phyloP scores from a whole-genome alignment of 2,797 vertebrate species.

The Zenarchopterus dispar region DNA sequence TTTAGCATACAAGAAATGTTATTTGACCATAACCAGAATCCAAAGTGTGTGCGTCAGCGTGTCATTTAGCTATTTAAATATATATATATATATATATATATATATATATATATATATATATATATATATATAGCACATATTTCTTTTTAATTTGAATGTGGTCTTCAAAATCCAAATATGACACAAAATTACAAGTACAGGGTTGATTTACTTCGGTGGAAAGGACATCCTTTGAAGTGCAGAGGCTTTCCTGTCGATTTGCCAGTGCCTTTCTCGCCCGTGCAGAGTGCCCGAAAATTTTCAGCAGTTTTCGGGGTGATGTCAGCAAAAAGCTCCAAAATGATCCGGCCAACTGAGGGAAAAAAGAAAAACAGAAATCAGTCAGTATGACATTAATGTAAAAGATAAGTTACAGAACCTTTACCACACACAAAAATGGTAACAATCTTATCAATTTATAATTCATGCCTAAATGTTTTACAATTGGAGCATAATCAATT shows the following conservation, averaged over 20 bases:
- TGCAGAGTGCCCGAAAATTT: conserved; percentile 95
- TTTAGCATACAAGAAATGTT: too few species aligned
- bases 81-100: too few species aligned
- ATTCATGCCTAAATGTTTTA: too few species aligned
- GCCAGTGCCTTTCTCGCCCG: conserved; percentile 93
- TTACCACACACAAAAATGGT: too few species aligned
- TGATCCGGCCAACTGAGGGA: conserved; percentile 88
- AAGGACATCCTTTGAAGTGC: conserved; percentile 96
- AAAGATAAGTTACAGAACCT: too few species aligned
- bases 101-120: too few species aligned
- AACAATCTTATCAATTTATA: too few species aligned
- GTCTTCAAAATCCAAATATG: conserved; percentile 1
- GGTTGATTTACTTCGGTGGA: conserved; percentile 90
- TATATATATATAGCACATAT: too few species aligned
- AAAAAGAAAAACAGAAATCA: background rate
- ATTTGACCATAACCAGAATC: too few species aligned
- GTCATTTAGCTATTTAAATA: too few species aligned
- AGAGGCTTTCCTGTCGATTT: conserved; percentile 90
- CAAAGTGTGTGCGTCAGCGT: too few species aligned
- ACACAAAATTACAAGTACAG: background rate
- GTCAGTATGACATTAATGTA: background rate
- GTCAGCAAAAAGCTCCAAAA: conserved; percentile 94
- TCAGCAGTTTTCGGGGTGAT: conserved; percentile 94
- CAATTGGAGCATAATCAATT: too few species aligned
- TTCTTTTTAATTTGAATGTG: conserved; percentile 2